A percentile compares a stretch with the other conserved stretches of the same genome.
phyloP scores from a whole-genome alignment of 2,113 vertebrate species.

The Oceanites oceanicus region DNA sequence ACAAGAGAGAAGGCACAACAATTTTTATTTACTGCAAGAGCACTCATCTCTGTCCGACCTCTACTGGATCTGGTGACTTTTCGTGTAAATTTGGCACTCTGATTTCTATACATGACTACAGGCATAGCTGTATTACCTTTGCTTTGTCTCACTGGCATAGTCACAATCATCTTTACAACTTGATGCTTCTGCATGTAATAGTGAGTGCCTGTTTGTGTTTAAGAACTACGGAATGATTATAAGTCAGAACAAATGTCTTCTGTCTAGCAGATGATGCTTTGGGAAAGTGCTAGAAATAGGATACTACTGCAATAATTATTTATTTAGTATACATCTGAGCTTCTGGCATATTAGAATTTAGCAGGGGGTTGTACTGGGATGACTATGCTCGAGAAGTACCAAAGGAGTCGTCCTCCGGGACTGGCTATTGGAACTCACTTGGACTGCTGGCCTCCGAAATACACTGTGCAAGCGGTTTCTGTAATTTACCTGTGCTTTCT shows the following conservation, averaged over 20 bases:
- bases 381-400: background rate
- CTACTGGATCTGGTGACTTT: conserved; percentile 26
- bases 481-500: background rate
- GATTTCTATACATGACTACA: background rate
- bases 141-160: background rate
- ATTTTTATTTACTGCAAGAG: conserved; percentile 63
- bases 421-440: background rate
- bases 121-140: background rate
- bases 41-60: conserved; percentile 45
- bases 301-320: background rate
- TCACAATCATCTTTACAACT: background rate
- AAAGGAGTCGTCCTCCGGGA: background rate
- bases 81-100: background rate
- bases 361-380: background rate
- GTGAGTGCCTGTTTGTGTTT: background rate
- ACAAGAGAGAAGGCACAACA: conserved; percentile 42
- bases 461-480: background rate
- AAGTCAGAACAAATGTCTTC: background rate
- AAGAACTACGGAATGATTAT: background rate
- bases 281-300: background rate
- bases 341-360: background rate
- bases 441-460: background rate
- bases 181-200: background rate
- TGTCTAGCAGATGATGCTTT: background rate
- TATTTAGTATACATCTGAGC: background rate